phyloP scores from a whole-genome alignment of 2,113 vertebrate species.

The Elgaria multicarinata region DNA sequence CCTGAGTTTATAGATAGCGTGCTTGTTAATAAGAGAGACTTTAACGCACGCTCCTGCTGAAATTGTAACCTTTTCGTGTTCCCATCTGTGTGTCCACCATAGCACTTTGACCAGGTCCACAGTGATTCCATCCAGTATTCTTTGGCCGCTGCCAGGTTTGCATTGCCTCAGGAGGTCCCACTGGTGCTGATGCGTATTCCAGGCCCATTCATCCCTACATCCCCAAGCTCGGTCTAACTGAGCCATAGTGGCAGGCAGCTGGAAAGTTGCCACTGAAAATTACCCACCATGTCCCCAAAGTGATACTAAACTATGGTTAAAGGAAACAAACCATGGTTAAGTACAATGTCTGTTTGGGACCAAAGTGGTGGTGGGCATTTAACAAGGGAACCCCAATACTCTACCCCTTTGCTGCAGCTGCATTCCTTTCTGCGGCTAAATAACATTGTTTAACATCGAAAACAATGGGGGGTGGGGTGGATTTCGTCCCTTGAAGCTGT shows the following conservation, averaged over 20 bases:
- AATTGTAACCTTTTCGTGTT: too few species aligned
- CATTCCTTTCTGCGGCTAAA: slow-evolving; percentile 1
- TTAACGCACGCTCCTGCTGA: too few species aligned
- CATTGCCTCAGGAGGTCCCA: too few species aligned
- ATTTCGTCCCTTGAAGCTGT: slow-evolving; percentile 47
- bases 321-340: neutral
- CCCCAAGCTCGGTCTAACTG: too few species aligned
- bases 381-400: neutral
- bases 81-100: too few species aligned
- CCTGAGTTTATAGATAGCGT: too few species aligned
- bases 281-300: neutral
- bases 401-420: neutral
- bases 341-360: neutral
- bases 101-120: too few species aligned
- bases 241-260: too few species aligned
- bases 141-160: neutral
- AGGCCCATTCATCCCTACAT: neutral
- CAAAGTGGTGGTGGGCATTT: neutral
- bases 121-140: too few species aligned
- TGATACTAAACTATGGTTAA: neutral
- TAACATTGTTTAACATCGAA: slow-evolving; percentile 49
- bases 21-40: too few species aligned
- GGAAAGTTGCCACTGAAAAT: too few species aligned
- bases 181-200: neutral
- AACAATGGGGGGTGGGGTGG: neutral